Base-by-base conservation (phyloP, 2,797 vertebrate species). In the Pterois miles region DNA sequence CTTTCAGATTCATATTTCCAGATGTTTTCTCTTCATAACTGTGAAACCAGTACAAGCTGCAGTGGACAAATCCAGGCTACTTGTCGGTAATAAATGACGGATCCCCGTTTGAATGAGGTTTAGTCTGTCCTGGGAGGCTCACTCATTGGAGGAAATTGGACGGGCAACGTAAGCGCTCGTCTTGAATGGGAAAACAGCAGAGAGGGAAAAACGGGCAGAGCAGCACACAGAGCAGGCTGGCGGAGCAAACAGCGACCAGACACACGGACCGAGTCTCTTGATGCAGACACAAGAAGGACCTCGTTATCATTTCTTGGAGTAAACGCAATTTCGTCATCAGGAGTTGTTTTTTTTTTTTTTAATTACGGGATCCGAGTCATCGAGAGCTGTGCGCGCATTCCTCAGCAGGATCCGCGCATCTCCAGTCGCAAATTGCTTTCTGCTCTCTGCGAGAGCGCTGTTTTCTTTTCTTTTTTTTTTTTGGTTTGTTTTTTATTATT, bases 71-170 rank as follows among this genome's bases (percentile, higher is more conserved):
- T 76, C 34, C 70, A 18, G 14, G 29, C 62, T 18, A 46, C 25
- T 60, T 18, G 12, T 58, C 23, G 18, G 13, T 27, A 31, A 81
- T 67, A 87, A 84, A 81, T 50, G 52, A 60, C 40, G 75, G 68
- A 36, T 80, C 23, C 18, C 20, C 3, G 77, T 89, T 88, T 84
- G 87, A 90, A 89, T 78, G 68, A 65, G 88, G 63, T 23, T 46
- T 4, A 53, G 76, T 70, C 53, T 27, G 68, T 79, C 76, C 63
- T 31, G 60, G 56, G 73, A 73, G 50, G 40, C 72, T 65, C 85
- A 0, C 73, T 89, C 83, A 92, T 93, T 90, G 93, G 93, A 87
- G 87, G 92, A 86, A 82, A 87, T 53, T 76, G 86, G 80, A 88
- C 50, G 76, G 70, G 59, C 73, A 87, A 87, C 87, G 87, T 87